Evolutionary conservation across 2,797 vertebrate genomes (phyloP), one percentile per base, ranked within the genome.

Genomic region (Champsocephalus esox): DNA sequence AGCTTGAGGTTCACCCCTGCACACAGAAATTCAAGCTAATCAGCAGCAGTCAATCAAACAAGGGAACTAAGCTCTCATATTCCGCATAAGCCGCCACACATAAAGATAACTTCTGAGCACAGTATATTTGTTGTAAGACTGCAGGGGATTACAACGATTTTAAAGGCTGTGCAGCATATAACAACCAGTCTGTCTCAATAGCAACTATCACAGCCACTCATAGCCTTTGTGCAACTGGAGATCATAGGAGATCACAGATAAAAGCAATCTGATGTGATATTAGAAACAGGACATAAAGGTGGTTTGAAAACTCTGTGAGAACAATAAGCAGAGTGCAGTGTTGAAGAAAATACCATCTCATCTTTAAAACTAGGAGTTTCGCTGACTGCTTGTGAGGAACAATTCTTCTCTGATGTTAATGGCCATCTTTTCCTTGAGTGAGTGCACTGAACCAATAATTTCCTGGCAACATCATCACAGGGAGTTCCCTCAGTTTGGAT

Each of bases 1-100:
- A 68, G 63, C 61, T 28, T 41, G 13, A 61, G 60, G 73, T 73
- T 82, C 54, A 73, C 32, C 49, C 21, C 24, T 79, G 74, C 61
- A 73, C 69, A 61, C 55, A 21, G 57, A 81, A 82, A 84, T n/a
- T 54, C 34, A 63, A 69, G 66, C 60, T 80, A 76, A 84, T 90
- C 75, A 88, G 63, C 80, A 74, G 2, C 48, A 83, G 75, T 82
- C 82, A 81, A 77, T 85, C 77, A 85, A 71, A 72, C 49, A 52
- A 67, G 11, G 10, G 56, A 73, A 66, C 72, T 70, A 60, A 79
- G 65, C 57, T 70, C 69, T 78, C 51, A 16, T 57, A 59, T 77
- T 80, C 41, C 49, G 54, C 54, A 63, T 70, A 60, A 86, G 72
- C 75, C 2, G 19, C 34, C 32, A 57, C 12, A 59, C 49, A 64